phyloP scores from a whole-genome alignment of 2,797 vertebrate species.

The Spinus olivaceus region DNA sequence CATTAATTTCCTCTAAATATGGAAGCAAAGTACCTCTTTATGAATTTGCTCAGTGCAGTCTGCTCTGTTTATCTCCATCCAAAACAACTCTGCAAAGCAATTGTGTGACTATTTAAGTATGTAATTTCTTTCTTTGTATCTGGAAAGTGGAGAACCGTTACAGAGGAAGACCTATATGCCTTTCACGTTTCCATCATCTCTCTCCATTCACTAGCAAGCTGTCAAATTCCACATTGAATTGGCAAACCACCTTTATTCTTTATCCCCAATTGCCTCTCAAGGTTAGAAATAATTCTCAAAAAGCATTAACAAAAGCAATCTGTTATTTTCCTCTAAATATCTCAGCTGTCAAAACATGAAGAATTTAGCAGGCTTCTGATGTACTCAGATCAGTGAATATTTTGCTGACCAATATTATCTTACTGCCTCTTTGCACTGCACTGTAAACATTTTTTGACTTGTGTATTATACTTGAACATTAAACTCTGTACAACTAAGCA shows the following conservation, averaged over 20 bases:
- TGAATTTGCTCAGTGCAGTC: background rate
- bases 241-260: slow-evolving; percentile 29
- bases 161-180: background rate
- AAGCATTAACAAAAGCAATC: slow-evolving; percentile 40
- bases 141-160: background rate
- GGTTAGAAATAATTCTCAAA: slow-evolving; percentile 37
- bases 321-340: slow-evolving; percentile 34
- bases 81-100: background rate
- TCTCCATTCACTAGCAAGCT: background rate
- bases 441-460: background rate
- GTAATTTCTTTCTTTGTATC: background rate
- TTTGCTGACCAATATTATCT: slow-evolving; percentile 25
- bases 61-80: background rate
- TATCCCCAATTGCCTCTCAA: background rate
- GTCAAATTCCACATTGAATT: background rate
- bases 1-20: background rate
- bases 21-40: background rate
- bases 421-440: background rate
- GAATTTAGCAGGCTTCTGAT: background rate
- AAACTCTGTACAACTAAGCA: background rate
- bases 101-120: background rate
- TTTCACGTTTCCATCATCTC: background rate
- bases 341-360: slow-evolving; percentile 33
- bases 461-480: background rate
- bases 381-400: background rate